These are phyloP conservation scores for Avahi laniger DNA, from an alignment of 2,797 vertebrate species.

Conservation along the genomic window DNA sequence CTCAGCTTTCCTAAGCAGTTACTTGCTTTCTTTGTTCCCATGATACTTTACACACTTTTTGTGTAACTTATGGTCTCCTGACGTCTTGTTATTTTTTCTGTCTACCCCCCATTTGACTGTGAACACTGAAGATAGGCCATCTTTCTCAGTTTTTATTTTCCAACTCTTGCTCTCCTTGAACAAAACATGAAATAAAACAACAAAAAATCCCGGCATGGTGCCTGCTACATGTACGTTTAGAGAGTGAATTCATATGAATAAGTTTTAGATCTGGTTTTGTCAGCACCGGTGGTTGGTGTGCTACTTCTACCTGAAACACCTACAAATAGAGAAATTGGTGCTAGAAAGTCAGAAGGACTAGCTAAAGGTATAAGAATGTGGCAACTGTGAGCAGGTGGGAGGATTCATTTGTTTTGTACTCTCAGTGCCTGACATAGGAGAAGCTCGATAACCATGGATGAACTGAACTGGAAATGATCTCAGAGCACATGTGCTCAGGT, in stretches of 20 bases:
- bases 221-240: not conserved
- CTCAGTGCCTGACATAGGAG: not conserved
- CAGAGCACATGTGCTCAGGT: not conserved
- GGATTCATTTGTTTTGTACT: not conserved
- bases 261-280: not conserved
- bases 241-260: not conserved
- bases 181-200: not conserved
- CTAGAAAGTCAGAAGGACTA: not conserved
- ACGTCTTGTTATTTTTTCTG: not conserved
- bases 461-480: not conserved
- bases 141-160: constrained; percentile 33
- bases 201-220: not conserved
- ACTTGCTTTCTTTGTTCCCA: not conserved
- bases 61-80: not conserved
- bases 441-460: not conserved
- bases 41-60: not conserved
- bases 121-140: not conserved
- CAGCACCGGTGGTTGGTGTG: not conserved
- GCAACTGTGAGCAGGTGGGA: not conserved
- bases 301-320: not conserved
- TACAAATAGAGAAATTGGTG: not conserved
- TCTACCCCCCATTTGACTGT: not conserved
- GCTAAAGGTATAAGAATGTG: not conserved
- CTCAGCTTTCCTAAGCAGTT: not conserved
- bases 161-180: not conserved